phyloP scores from a whole-genome alignment of 2,113 vertebrate species.

The Hippoglossus stenolepis region DNA sequence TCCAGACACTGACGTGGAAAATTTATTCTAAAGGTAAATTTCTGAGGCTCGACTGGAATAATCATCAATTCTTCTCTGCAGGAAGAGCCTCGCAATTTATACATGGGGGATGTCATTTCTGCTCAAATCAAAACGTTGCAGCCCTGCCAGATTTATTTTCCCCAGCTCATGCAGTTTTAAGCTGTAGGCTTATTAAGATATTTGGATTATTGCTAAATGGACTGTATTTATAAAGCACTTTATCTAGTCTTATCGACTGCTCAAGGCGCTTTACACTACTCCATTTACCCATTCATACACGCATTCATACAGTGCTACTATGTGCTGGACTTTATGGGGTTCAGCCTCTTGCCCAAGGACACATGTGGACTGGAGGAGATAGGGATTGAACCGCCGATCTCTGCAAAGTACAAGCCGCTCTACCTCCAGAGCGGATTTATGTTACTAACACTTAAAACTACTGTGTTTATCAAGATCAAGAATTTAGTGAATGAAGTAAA shows the following conservation, averaged over 20 bases:
- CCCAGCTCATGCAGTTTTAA: not conserved
- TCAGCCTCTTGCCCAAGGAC: not conserved
- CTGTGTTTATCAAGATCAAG: no score
- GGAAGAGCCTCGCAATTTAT: constrained; percentile 10
- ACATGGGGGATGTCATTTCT: not conserved
- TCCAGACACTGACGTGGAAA: constrained; percentile 12
- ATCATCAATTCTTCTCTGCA: constrained; percentile 13
- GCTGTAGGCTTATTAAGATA: no score
- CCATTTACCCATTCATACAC: no score
- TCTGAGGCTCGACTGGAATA: not conserved
- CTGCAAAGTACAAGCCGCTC: not conserved
- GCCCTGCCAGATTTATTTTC: not conserved
- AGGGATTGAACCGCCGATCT: not conserved
- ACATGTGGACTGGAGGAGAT: not conserved
- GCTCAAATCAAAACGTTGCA: not conserved
- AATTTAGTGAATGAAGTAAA: no score
- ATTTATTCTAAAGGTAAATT: constrained; percentile 23
- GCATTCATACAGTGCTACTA: not conserved
- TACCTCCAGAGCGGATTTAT: not conserved
- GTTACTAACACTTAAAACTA: no score
- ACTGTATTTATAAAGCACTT: not conserved
- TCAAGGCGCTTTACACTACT: not conserved
- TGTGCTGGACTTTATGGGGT: not conserved
- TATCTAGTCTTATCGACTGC: not conserved
- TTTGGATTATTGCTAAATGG: not conserved